Evolutionary conservation across 2,113 vertebrate genomes (phyloP), one percentile per base, ranked within the genome.

Genomic region (Epinephelus lanceolatus): DNA sequence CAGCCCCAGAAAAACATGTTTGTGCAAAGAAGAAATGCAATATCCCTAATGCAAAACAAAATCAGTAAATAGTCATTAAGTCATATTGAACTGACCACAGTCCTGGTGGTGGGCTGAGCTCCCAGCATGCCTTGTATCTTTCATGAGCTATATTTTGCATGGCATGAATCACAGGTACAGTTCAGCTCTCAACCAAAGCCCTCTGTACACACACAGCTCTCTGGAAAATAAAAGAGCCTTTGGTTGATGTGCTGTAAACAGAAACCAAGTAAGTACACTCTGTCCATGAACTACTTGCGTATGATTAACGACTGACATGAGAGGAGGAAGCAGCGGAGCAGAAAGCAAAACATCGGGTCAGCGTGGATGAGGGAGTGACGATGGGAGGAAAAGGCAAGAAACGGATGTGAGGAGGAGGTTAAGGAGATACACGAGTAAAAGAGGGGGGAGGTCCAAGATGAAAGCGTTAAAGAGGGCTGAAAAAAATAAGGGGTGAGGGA

Each of bases 291-390:
- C 82, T 76, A 55, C 81, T 86, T 88, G 81, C 6, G 49, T 78
- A 37, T 80, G 86, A 91, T 91, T 86, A 89, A 85, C 23, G 71
- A 49, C 68, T 42, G 47, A 84, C 76, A 74, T 72, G 77, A 89
- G 57, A 83, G 56, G 78, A 83, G 86, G 83, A 87, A 70, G 81
- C 85, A 78, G 83, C 13, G 1, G 69, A 73, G 86, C 78, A 77
- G 76, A 80, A 85, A 89, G 62, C n/a, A 77, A 88, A 89, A 82
- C 84, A 87, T 25, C 2, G 60, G 77, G 77, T 78, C 86, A 79
- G 67, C 0, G 27, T 55, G 66, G 69, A 72, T 61, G 83, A 88
- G 52, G 7, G 81, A 78, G 57, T 13, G 30, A 71, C 5, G 19
- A 19, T 1, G 1, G 53, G 30, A 83, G 55, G 18, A n/a, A 14